Evolutionary conservation across 2,888 invertebrate species (phyloP), one percentile per base, ranked within the genome.

Genomic region (Parnassius smintheus): DNA sequence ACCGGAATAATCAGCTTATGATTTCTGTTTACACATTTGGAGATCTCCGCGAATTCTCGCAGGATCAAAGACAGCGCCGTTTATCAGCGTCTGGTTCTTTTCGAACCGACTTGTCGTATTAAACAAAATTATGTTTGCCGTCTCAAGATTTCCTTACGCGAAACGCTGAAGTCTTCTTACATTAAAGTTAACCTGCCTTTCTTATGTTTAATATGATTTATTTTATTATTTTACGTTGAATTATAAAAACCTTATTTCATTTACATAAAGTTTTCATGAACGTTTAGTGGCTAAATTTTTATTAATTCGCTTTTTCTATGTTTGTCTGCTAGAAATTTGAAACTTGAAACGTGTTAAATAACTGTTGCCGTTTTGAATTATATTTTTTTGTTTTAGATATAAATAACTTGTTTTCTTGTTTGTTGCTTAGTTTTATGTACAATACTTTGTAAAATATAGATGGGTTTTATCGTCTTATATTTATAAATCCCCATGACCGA

Each of bases 81-180:
- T 72, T 74, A 71, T 73, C 76, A 73, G 76, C 70, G 74, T 84
- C 85, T 85, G 86, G 75, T 82, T 83, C 77, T 77, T 81, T 81
- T 85, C 86, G 81, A 81, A 73, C 72, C 72, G 69, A 77, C 78
- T 81, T 79, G 81, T 83, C 80, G 82, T 82, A 83, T 86, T 86
- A 82, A 80, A 77, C 82, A 83, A 82, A 82, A 83, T 83, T 75
- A 75, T 80, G 76, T 78, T 80, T 78, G 75, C 76, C 76, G 67
- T 72, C 77, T 75, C 75, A 81, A 74, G 77, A 82, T 75, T 82
- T 83, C 80, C 83, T 85, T 81, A 77, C 73, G 74, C 69, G 75
- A 79, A 76, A 72, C 72, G 66, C 70, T 69, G 66, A 72, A 72
- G 71, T 75, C 76, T 74, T 75, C 73, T 75, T 75, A 71, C 72